Evolutionary conservation across 2,888 invertebrate species (phyloP).

Genomic region (Stramonita haemastoma): DNA sequence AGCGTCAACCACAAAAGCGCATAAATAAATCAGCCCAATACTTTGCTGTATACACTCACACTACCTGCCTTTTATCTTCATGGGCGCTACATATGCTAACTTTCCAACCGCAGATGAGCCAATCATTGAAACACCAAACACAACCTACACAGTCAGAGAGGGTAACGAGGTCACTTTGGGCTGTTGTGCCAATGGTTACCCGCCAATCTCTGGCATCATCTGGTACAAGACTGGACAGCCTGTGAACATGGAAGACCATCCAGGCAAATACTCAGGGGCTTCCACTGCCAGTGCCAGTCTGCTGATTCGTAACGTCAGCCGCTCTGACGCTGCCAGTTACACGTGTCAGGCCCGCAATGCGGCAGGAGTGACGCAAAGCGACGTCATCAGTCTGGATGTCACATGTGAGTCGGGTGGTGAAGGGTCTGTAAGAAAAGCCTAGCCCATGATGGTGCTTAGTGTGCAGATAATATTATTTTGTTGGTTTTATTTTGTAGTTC

Average conservation of each 20-base stretch:
- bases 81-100: no score
- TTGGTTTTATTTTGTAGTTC: no score
- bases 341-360: slow-evolving; percentile 9
- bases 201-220: background rate
- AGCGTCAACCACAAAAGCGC: no score
- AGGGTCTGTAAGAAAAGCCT: no score
- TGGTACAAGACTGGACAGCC: background rate
- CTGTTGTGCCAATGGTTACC: background rate
- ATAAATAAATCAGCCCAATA: no score
- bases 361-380: background rate
- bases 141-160: background rate
- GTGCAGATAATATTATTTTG: no score
- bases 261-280: background rate
- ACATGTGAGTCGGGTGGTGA: slow-evolving; percentile 15
- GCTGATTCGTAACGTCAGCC: background rate
- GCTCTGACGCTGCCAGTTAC: slow-evolving; percentile 8
- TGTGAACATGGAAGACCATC: background rate
- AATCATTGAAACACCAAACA: background rate
- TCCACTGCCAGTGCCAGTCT: background rate
- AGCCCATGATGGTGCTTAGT: no score
- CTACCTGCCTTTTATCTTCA: no score
- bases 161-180: slow-evolving; percentile 1
- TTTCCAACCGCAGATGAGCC: no score
- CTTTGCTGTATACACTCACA: no score
- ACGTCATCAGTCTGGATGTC: slow-evolving; percentile 12